Base-by-base conservation (phyloP, 2,888 invertebrate species). In the Apodemia mormo region DNA sequence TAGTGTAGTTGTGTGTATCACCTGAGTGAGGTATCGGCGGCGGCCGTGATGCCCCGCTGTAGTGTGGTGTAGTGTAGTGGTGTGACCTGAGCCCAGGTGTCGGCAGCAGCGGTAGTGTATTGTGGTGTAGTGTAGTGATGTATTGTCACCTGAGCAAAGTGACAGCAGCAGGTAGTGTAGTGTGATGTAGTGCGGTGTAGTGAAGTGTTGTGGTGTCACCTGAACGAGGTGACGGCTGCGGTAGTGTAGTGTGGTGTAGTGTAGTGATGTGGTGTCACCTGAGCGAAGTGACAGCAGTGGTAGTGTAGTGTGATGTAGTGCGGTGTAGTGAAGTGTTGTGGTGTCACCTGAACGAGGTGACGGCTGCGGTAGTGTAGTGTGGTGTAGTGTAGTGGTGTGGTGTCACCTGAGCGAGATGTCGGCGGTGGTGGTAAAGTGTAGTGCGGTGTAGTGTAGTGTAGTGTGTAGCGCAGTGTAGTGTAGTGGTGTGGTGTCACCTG, bases 161-260 rank as follows among this genome's bases (percentile, higher is more conserved):
- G 70, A 92, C 92, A 0, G 93, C 92, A 67, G 83, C 79, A n/a
- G n/a, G 54, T 54, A 54, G 54, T 54, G 54, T 54, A n/a, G 7
- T n/a, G 54, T 54, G 14, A 3, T 54, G 54, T 54, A 5, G n/a
- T 5, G 10, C n/a, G 14, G 52, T 52, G 54, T 49, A 8, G 49
- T 49, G 8, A 3, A 12, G 49, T 14, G 49, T 5, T 7, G 49
- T 6, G 49, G 49, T 7, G 49, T 4, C 29, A 92, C 93, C 92
- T 81, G 66, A 93, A 89, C 68, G 88, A 87, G 58, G 84, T 76
- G 70, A 92, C 92, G 0, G 93, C 92, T 67, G 83, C 79, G 22
- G 68, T 37, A 56, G 54, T 54, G 54, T 22, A 22, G n/a, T n/a
- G 14, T 14, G 7, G n/a, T 14, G 54, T 14, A 54, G 14, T 49